A percentile compares a stretch with the other conserved stretches of the same genome.
These are phyloP conservation scores for Chinchilla lanigera DNA, from an alignment of 2,113 vertebrate species.

Conservation along the genomic window DNA sequence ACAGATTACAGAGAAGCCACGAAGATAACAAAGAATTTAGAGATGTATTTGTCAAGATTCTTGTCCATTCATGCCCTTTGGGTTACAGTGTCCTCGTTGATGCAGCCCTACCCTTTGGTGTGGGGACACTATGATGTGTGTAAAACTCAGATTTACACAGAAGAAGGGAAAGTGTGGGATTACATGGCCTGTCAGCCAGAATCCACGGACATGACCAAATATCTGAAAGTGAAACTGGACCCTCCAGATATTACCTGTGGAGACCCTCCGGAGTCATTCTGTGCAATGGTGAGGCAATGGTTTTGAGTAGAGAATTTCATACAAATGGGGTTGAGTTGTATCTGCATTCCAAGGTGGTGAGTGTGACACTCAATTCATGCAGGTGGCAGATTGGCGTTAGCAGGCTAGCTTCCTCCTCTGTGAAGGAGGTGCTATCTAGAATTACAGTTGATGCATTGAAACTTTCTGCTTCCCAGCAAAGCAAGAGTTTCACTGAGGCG, in stretches of 20 bases:
- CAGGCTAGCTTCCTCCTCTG: background rate
- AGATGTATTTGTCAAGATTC: constrained; percentile 95
- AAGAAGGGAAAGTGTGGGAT: constrained; percentile 98
- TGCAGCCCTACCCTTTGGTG: constrained; percentile 96
- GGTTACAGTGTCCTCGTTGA: constrained; percentile 92
- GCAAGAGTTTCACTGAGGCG: background rate
- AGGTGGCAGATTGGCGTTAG: background rate
- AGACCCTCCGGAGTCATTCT: constrained; percentile 97
- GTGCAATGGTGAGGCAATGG: constrained; percentile 95
- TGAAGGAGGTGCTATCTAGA: background rate
- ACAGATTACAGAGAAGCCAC: constrained; percentile 36
- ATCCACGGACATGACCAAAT: constrained; percentile 97
- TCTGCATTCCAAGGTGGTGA: background rate
- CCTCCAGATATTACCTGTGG: constrained; percentile 98
- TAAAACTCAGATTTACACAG: constrained; percentile 96
- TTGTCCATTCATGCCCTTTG: constrained; percentile 94
- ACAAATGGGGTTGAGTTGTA: background rate
- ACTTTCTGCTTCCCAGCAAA: background rate
- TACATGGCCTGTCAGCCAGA: constrained; percentile 99
- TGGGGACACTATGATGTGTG: constrained; percentile 99
- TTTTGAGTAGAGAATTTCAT: constrained; percentile 52
- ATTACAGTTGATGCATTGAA: background rate
- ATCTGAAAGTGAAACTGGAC: constrained; percentile 96
- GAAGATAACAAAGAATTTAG: constrained; percentile 85
- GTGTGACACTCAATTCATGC: background rate